These are phyloP conservation scores for Lysiphlebus fabarum DNA, from an alignment of 1,140 invertebrate species.

Conservation along the genomic window DNA sequence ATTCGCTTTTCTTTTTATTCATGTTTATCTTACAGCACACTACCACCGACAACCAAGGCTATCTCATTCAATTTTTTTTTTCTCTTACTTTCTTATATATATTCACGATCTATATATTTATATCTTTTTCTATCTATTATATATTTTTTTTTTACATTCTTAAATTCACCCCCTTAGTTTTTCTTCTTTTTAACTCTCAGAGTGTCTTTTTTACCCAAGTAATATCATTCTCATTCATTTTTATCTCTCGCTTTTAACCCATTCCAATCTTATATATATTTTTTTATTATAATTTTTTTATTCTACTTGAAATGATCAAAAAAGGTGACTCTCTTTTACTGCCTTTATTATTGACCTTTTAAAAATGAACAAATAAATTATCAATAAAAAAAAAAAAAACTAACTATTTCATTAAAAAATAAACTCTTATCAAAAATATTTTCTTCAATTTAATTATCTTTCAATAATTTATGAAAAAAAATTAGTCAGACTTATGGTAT, in stretches of 20 bases:
- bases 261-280: slow-evolving; percentile 24
- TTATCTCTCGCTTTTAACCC: slow-evolving; percentile 24
- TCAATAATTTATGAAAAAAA: too few species aligned
- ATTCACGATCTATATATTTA: too few species aligned
- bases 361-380: too few species aligned
- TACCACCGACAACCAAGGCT: not conserved
- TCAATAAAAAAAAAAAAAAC: too few species aligned
- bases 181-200: slow-evolving; percentile 2
- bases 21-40: slow-evolving; percentile 31
- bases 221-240: slow-evolving; percentile 38
- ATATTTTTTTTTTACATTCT: slow-evolving; percentile 4
- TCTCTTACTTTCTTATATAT: slow-evolving; percentile 10
- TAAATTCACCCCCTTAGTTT: slow-evolving; percentile 19
- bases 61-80: slow-evolving; percentile 3
- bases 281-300: too few species aligned
- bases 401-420: too few species aligned
- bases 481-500: too few species aligned
- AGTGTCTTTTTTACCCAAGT: slow-evolving; percentile 8
- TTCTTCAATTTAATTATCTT: not conserved
- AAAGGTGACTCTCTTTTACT: slow-evolving; percentile 21
- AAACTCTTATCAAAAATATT: too few species aligned
- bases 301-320: slow-evolving; percentile 28
- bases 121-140: not conserved
- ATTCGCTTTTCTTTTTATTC: slow-evolving; percentile 30
- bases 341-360: slow-evolving; percentile 18